Evolutionary conservation across 2,888 invertebrate species (phyloP), one percentile per base, ranked within the genome.

Genomic region (Psylliodes chrysocephalus): DNA sequence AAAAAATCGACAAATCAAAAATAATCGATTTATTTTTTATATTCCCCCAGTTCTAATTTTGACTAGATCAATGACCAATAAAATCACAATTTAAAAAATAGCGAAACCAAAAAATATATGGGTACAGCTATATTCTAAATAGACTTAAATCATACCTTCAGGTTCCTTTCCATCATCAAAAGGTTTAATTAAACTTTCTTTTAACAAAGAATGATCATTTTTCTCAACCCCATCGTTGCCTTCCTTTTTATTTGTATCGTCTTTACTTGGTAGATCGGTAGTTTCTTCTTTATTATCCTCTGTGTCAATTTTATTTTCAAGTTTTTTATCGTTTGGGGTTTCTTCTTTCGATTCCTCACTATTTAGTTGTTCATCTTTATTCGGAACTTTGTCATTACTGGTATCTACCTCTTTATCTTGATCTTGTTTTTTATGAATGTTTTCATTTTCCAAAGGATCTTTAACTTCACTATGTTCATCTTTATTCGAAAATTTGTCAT

Each of bases 141-240:
- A 18, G 35, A 15, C 1, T 17, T 17, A 35, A 10, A 55, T 15
- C 22, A 35, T 52, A 57, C 42, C 47, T n/a, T 63, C 62, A n/a
- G 38, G 25, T 30, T 51, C 63, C 47, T 30, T 28, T 55, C 6
- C 25, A 40, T 63, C 57, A 10, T 17, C 18, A 25, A 22, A 15
- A 33, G 51, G 18, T 55, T 67, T 67, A 2, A 56, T 52, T 10
- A 67, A 42, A 7, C 64, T 62, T 42, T 67, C 67, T 56, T 67
- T 64, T 35, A 67, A 30, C 47, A 67, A 64, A n/a, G 67, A 59
- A 6, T 22, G 22, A 22, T n/a, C n/a, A 18, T 22, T 22, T 22
- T 22, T 6, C 6, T 22, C 22, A 22, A n/a, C 22, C 22, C 22
- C 22, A 4, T 2, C 10, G 8, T 8, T n/a, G 12, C 10, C 38